Evolutionary conservation across 2,797 vertebrate genomes (phyloP).

Genomic region (Hippocampus kuda): DNA sequence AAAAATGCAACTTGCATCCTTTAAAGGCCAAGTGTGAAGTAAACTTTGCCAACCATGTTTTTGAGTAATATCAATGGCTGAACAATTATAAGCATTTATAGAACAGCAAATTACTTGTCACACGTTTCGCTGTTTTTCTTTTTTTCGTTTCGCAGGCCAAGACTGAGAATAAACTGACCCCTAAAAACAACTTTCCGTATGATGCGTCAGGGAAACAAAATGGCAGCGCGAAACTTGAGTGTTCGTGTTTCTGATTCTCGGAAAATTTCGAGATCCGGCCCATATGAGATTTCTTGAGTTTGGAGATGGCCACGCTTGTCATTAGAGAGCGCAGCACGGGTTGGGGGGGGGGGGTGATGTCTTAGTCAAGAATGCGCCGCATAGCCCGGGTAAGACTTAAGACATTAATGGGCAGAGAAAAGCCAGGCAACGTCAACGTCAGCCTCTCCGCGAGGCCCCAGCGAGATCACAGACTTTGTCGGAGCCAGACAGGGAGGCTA

Average conservation of each 20-base stretch:
- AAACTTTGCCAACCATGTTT: too few relatives aligned
- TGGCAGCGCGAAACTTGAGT: neutral
- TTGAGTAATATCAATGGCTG: too few relatives aligned
- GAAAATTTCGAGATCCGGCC: neutral
- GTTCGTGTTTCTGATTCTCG: neutral
- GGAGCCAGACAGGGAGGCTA: constrained; percentile 17
- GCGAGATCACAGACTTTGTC: constrained; percentile 56
- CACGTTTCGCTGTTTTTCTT: too few relatives aligned
- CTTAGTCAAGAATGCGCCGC: constrained; percentile 57
- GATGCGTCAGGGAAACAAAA: neutral
- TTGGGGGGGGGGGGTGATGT: constrained; percentile 62
- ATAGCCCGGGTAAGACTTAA: constrained; percentile 54
- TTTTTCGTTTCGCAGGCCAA: neutral
- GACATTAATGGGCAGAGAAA: constrained; percentile 68
- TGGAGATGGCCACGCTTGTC: constrained; percentile 27
- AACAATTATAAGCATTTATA: too few relatives aligned
- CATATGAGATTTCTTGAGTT: neutral
- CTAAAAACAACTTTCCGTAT: neutral
- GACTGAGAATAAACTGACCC: neutral
- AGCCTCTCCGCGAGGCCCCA: constrained; percentile 59
- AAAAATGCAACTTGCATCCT: too few relatives aligned
- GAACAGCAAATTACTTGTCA: too few relatives aligned
- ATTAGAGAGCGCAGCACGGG: constrained; percentile 42
- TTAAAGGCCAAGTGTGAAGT: too few relatives aligned
- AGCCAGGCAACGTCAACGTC: constrained; percentile 64